Conservation (phyloP, 2,888 invertebrate genomes). For the Lithophane ornitopus region DNA sequence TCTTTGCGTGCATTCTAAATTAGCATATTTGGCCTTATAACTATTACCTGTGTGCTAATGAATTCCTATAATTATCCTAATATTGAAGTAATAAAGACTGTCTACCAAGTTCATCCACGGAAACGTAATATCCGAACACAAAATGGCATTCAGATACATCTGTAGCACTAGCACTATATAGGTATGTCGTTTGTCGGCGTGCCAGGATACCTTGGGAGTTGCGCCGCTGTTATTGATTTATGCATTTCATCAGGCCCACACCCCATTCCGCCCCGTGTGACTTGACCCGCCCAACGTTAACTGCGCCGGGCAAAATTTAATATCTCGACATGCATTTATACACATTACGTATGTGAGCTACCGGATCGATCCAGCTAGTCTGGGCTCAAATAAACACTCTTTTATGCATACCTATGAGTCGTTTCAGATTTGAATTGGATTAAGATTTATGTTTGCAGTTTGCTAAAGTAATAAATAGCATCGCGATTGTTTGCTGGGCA, state of each 20-base stretch:
- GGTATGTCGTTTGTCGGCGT: background rate
- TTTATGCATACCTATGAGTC: background rate
- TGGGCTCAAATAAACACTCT: slow-evolving; percentile 3
- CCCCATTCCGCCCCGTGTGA: slow-evolving; percentile 4
- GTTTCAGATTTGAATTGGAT: slow-evolving; percentile 17
- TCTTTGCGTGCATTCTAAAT: background rate
- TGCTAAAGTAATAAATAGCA: slow-evolving; percentile 24
- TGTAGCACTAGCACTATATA: background rate
- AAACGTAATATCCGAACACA: background rate
- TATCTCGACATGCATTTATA: slow-evolving; percentile 22
- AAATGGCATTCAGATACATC: slow-evolving; percentile 8
- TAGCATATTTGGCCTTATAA: background rate
- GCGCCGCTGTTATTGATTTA: slow-evolving; percentile 44
- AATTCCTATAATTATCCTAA: background rate
- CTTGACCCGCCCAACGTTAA: slow-evolving; percentile 17
- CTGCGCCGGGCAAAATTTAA: slow-evolving; percentile 14
- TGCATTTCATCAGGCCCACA: slow-evolving; percentile 33
- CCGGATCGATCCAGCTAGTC: slow-evolving; percentile 22
- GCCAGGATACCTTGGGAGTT: slow-evolving; percentile 43
- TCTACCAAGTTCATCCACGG: background rate
- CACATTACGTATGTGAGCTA: background rate
- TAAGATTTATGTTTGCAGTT: slow-evolving; percentile 11
- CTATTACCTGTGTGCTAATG: background rate
- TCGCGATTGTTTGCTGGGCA: background rate
- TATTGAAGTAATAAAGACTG: background rate